phyloP scores from a whole-genome alignment of 2,113 vertebrate species.

The Plectropomus leopardus region DNA sequence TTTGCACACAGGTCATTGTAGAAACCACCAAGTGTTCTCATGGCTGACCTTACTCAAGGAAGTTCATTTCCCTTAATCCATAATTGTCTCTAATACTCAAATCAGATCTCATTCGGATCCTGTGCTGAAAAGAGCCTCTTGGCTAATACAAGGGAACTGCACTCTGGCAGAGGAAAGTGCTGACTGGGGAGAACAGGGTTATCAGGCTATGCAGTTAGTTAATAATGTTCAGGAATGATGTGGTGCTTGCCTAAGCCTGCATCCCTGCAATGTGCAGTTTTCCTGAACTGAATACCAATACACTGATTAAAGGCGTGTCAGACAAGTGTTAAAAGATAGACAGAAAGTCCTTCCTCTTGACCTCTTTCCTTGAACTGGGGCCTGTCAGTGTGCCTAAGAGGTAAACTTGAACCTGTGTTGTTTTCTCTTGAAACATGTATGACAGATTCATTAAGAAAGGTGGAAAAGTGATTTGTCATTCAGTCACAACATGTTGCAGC shows the following conservation, averaged over 20 bases:
- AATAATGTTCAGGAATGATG: constrained; percentile 70
- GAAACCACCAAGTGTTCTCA: constrained; percentile 5
- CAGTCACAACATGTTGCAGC: constrained; percentile 55
- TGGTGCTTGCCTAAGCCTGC: constrained; percentile 65
- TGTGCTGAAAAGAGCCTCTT: constrained; percentile 47
- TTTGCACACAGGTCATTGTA: background rate
- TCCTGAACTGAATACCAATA: constrained; percentile 34
- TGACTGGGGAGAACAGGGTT: constrained; percentile 53
- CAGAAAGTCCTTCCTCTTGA: constrained; percentile 43
- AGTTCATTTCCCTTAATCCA: constrained; percentile 40
- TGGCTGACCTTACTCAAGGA: constrained; percentile 39
- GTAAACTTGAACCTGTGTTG: constrained; percentile 4
- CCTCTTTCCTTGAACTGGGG: constrained; percentile 8
- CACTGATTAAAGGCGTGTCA: constrained; percentile 37
- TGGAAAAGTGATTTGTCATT: constrained; percentile 58
- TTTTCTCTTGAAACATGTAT: constrained; percentile 4
- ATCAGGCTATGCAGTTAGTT: constrained; percentile 56
- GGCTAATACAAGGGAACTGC: constrained; percentile 35
- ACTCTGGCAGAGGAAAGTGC: constrained; percentile 63
- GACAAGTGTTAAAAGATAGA: constrained; percentile 20
- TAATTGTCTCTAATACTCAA: constrained; percentile 47
- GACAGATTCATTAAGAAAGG: constrained; percentile 42
- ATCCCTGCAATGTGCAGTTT: constrained; percentile 15
- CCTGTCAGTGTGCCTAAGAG: background rate
- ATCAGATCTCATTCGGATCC: constrained; percentile 50